A percentile compares a stretch with the other conserved stretches of the same genome.
Evolutionary conservation across 2,797 vertebrate species (phyloP).

Genomic region (Helostoma temminkii): DNA sequence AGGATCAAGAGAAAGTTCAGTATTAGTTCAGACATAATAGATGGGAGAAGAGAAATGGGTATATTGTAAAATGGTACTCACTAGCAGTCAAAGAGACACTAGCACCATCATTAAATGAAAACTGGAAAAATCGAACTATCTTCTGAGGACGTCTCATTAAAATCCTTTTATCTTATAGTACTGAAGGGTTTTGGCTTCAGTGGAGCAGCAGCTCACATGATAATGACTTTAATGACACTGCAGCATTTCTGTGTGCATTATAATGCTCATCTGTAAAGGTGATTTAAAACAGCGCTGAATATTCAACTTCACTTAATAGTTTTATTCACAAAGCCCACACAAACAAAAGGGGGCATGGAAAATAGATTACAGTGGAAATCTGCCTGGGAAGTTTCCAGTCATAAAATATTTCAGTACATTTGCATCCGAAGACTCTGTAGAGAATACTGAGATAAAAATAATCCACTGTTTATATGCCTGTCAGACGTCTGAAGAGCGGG

Average conservation of each 20-base stretch:
- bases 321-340: background rate
- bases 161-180: conserved; percentile 74
- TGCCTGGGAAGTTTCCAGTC: background rate
- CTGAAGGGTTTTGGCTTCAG: conserved; percentile 56
- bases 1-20: conserved; percentile 56
- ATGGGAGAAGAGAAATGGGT: conserved; percentile 47
- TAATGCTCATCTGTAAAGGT: conserved; percentile 53
- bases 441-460: background rate
- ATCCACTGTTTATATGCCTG: background rate
- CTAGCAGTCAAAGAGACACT: conserved; percentile 69
- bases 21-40: conserved; percentile 60
- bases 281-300: conserved; percentile 30
- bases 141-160: conserved; percentile 72
- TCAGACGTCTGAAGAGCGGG: background rate
- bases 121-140: conserved; percentile 46
- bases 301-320: background rate
- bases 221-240: conserved; percentile 64
- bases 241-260: conserved; percentile 41
- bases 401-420: background rate
- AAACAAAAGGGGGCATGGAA: background rate
- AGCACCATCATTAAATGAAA: conserved; percentile 61
- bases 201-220: conserved; percentile 55
- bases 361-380: background rate
- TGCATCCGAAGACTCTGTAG: background rate
- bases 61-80: conserved; percentile 57